Base-by-base conservation (phyloP, 2,888 invertebrate species). In the Hirtodrosophila confusa region DNA sequence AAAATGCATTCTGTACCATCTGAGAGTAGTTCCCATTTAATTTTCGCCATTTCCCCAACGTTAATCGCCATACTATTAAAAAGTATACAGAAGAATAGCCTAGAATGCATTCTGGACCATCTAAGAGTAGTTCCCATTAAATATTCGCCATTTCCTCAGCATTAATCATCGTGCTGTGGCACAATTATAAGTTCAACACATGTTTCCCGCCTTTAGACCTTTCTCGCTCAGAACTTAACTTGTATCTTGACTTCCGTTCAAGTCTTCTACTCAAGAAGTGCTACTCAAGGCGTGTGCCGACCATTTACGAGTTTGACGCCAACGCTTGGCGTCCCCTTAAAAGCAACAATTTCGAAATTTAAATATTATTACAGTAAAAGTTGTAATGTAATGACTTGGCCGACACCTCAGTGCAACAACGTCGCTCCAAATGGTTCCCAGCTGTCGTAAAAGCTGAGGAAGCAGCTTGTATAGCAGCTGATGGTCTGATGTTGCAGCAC, bases 361-460 rank as follows among this genome's bases (percentile, higher is more conserved):
- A 40, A 75, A 83, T 75, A 72, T 48, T 65, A 66, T 57, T 56
- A 66, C 75, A 75, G 78, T 67, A 63, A 67, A 64, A 58, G 72
- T 53, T 78, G 69, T 78, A 75, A 72, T 69, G 63, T 68, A 57
- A 69, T 61, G 75, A 78, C 69, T 62, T 62, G 67, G 63, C 53
- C 61, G 48, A 80, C 84, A 83, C 80, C 74, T 79, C 40, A 17
- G 23, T 54, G 78, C 65, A 61, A 54, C 69, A 54, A 40, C 68
- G 57, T 56, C 61, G 50, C 58, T 44, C 66, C 44, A 51, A 73
- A 69, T 48, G 80, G 68, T 40, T 43, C 49, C 29, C 75, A 69
- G 68, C 75, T 65, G 76, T 82, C 80, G 65, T 79, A 62, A 83
- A 83, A 71, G 61, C 40, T 49, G 54, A n/a, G 35, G 17, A 37